Base-by-base conservation (phyloP, 2,797 vertebrate genomes). In the Adelosebastes latens region DNA sequence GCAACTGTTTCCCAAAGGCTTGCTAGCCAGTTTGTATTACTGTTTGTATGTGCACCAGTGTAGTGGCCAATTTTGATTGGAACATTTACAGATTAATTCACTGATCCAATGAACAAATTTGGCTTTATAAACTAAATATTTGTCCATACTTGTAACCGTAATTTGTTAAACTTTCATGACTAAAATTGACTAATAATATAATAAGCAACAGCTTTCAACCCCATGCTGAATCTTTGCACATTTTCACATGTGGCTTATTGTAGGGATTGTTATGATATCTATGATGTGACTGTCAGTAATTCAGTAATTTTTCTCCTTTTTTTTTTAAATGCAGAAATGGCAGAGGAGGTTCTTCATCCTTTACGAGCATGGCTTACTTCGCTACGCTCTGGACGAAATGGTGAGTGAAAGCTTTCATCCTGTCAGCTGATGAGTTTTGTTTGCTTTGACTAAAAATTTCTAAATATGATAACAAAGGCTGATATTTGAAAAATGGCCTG, bases 311-410 rank as follows among this genome's bases (percentile, higher is more conserved):
- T 9, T 36, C 4, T 79, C 2, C 58, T 25, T 29, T 34, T 34
- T 34, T 93, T 64, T 9, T 20, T 7, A 6, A 59, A 90, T 93
- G 61, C 94, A 99, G 98, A 99, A 99, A 97, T 99, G 98, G 98
- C 98, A 99, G 86, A 95, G 98, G 70, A 96, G 98, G 39, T 99
- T 99, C 94, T 99, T 99, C 93, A 97, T 99, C 87, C 97, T 99
- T 20, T 99, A 99, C 58, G 98, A 99, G 86, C 98, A 99, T 0
- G 98, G 98, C 81, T 93, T 99, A 53, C 94, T 99, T 85, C 97
- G 98, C 77, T 99, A 98, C 0, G 98, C 98, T 79, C 93, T 99
- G 94, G 98, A 99, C 60, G 98, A 99, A 93, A 98, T 99, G 97
- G 98, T 99, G 84, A 97, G 98, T 96, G 12, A 65, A 69, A 16